Evolutionary conservation across 2,797 vertebrate species (phyloP), one percentile per base, ranked within the genome.

Genomic region (Florisuga fusca): DNA sequence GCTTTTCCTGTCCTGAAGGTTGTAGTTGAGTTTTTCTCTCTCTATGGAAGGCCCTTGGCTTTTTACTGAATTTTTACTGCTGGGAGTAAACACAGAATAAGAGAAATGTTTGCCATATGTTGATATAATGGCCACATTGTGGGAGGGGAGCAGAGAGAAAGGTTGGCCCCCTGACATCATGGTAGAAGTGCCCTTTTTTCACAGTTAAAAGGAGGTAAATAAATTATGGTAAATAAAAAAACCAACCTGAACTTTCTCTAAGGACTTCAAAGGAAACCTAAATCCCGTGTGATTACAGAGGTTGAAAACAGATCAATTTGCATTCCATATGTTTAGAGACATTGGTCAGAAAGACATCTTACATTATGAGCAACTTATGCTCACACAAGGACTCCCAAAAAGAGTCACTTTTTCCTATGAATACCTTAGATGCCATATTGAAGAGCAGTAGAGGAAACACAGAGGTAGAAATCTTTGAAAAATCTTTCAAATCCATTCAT

Each of bases 51-150:
- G 84, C 63, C 43, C 64, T 96, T 94, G 93, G 90, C 88, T 97
- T 96, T 93, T 91, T 86, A 93, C 75, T 97, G 91, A 91, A 68
- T 94, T 97, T 97, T 96, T 96, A 97, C 94, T 97, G 90, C 94
- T 93, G 91, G 93, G 87, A 96, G 82, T 94, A 96, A 96, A 94
- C 95, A 94, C 75, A 90, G 94, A 94, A 82, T 54, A 93, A 76
- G 64, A 93, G 93, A 97, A 96, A 93, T 96, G 96, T 94, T 96
- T 97, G 74, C 91, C 92, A 96, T 94, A 94, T 95, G 96, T 95
- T 95, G 93, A 97, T 94, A 97, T 97, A 97, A 97, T 93, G 91
- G 94, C 95, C 91, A 96, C 94, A 90, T 95, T 96, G 94, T 95
- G 95, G 94, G 81, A 96, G 91, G 87, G 84, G 71, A 95, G 88